Conservation (phyloP, 2,797 vertebrate genomes). For the Poeciliopsis paucimaculata region DNA sequence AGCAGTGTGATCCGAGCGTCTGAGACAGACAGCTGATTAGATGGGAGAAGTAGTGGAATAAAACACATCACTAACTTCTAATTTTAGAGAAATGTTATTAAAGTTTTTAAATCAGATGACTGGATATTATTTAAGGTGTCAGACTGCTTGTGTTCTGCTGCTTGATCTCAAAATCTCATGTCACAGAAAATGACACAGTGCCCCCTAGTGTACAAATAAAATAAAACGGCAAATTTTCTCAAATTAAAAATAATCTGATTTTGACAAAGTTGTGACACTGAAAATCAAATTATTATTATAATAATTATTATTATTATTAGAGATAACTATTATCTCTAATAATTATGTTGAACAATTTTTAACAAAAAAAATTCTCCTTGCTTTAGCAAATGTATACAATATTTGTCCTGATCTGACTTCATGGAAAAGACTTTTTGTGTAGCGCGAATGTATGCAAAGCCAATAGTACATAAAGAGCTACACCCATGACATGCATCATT, state of each 20-base stretch:
- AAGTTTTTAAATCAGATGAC: constrained; percentile 7
- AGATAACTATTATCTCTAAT: background rate
- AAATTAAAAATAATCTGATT: background rate
- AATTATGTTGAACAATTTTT: background rate
- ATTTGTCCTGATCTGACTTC: background rate
- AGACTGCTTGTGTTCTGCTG: constrained; percentile 1
- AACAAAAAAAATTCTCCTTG: background rate
- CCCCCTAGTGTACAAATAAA: constrained; percentile 49
- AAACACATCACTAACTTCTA: constrained; percentile 10
- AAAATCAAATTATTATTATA: background rate
- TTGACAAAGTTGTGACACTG: background rate
- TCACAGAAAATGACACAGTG: constrained; percentile 47
- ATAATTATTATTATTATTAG: too few relatives aligned
- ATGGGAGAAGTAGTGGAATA: constrained; percentile 9
- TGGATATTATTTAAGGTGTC: constrained; percentile 3
- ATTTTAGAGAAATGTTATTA: background rate
- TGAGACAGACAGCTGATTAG: constrained; percentile 28
- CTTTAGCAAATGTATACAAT: background rate
- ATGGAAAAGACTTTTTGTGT: background rate
- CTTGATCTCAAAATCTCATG: constrained; percentile 12
- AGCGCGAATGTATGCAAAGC: constrained; percentile 21
- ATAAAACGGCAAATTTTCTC: too few relatives aligned
- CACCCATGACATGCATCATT: constrained; percentile 36
- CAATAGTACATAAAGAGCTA: constrained; percentile 33
- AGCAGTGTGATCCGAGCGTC: constrained; percentile 17